Evolutionary conservation across 2,888 invertebrate genomes (phyloP).

Genomic region (Colletes collaris): DNA sequence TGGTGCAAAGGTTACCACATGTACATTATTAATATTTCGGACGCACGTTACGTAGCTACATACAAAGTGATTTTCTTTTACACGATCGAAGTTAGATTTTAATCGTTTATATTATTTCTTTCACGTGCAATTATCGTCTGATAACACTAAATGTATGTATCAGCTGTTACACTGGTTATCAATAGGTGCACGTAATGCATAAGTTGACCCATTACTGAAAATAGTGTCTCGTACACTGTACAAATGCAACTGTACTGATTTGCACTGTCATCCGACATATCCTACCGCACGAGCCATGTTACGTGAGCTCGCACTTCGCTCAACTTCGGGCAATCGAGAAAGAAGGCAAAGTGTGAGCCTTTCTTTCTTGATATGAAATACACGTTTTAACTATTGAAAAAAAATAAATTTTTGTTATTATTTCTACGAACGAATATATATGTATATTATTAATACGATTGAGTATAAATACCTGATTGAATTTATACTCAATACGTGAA

Average conservation of each 20-base stretch:
- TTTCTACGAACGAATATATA: too few relatives aligned
- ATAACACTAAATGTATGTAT: neutral
- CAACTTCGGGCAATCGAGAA: too few relatives aligned
- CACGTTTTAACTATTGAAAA: too few relatives aligned
- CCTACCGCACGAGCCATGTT: too few relatives aligned
- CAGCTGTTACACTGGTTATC: constrained; percentile 6
- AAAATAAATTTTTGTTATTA: too few relatives aligned
- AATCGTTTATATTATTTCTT: neutral
- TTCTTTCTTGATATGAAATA: too few relatives aligned
- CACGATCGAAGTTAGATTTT: constrained; percentile 28
- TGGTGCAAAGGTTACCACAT: constrained; percentile 25
- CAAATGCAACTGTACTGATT: constrained; percentile 11
- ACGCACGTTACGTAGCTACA: constrained; percentile 13
- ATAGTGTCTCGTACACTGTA: constrained; percentile 34
- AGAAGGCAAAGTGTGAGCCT: too few relatives aligned
- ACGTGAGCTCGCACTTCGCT: too few relatives aligned
- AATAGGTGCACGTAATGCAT: constrained; percentile 8
- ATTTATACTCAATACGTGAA: too few relatives aligned
- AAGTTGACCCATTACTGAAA: constrained; percentile 30
- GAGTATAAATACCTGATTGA: too few relatives aligned
- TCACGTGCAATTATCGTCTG: neutral
- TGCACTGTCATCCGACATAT: constrained; percentile 35
- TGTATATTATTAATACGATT: too few relatives aligned
- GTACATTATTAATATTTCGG: constrained; percentile 14
- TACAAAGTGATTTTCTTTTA: constrained; percentile 7